Evolutionary conservation across 2,888 invertebrate species (phyloP), one percentile per base, ranked within the genome.

Genomic region (Helleia helle): DNA sequence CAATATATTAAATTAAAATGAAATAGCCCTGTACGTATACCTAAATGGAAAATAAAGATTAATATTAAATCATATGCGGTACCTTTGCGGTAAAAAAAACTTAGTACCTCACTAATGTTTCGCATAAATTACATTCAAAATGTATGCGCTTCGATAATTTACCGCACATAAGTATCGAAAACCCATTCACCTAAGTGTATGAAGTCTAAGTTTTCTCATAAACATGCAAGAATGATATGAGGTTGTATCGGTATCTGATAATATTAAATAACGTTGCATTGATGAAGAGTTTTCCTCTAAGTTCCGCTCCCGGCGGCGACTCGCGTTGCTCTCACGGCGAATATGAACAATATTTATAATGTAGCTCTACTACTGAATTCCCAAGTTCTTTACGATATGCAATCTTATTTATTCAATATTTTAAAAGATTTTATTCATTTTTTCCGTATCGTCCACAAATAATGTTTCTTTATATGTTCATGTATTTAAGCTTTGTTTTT

Each of bases 111-210:
- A n/a, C n/a, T n/a, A n/a, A n/a, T n/a, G n/a, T n/a, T n/a, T n/a
- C n/a, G n/a, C n/a, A 22, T 22, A 22, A 22, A 22, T 5, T 22
- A 15, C 17, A 31, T 31, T 13, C 6, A 9, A 8, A 31, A 34
- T 34, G 8, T 22, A 34, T 34, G 34, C 66, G 64, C 60, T n/a
- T 71, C 67, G 65, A 13, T 34, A 22, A 34, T 18, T 11, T 34
- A 18, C 17, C 9, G 30, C 17, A 34, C 68, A 71, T 73, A 80
- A 80, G 74, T 81, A 83, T 84, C 75, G 79, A 74, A 80, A 84
- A 81, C 65, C 80, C 79, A 84, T 83, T 84, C 79, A 65, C 75
- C 65, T 84, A 79, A 84, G 83, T 83, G 80, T 80, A 79, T 71
- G 73, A 69, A 79, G 75, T 73, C 70, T 67, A 81, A 83, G 76